Evolutionary conservation across 2,797 vertebrate species (phyloP).

Genomic region (Scleropages formosus): DNA sequence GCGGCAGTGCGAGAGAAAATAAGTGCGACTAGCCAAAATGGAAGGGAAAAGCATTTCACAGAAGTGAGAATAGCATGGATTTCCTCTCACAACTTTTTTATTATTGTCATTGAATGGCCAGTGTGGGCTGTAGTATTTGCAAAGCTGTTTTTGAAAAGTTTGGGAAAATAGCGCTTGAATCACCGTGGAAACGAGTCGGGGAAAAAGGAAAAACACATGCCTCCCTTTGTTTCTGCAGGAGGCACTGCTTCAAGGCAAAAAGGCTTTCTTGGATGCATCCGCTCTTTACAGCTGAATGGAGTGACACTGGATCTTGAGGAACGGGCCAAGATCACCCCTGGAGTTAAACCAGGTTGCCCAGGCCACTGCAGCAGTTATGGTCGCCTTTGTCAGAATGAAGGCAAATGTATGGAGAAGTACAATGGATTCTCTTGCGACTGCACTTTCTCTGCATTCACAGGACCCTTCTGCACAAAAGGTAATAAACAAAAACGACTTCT

Average conservation of each 20-base stretch:
- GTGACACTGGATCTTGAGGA: constrained; percentile 81
- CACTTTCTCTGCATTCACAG: constrained; percentile 72
- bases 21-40: background rate
- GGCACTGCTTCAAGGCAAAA: constrained; percentile 91
- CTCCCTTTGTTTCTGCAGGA: constrained; percentile 59
- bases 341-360: constrained; percentile 83
- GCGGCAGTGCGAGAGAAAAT: background rate
- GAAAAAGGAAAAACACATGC: constrained; percentile 1
- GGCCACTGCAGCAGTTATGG: constrained; percentile 92
- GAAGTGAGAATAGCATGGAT: constrained; percentile 17
- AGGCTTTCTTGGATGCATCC: constrained; percentile 88
- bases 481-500: constrained; percentile 34
- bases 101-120: constrained; percentile 47
- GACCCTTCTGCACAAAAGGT: constrained; percentile 86
- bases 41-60: background rate
- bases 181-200: constrained; percentile 30
- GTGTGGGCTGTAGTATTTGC: constrained; percentile 31
- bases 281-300: constrained; percentile 85
- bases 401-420: constrained; percentile 77
- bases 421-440: constrained; percentile 86
- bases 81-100: constrained; percentile 41
- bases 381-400: constrained; percentile 79
- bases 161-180: background rate
- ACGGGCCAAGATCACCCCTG: constrained; percentile 84
- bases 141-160: constrained; percentile 35